Conservation (phyloP, 1,140 invertebrate species). For the Carposina sasakii region DNA sequence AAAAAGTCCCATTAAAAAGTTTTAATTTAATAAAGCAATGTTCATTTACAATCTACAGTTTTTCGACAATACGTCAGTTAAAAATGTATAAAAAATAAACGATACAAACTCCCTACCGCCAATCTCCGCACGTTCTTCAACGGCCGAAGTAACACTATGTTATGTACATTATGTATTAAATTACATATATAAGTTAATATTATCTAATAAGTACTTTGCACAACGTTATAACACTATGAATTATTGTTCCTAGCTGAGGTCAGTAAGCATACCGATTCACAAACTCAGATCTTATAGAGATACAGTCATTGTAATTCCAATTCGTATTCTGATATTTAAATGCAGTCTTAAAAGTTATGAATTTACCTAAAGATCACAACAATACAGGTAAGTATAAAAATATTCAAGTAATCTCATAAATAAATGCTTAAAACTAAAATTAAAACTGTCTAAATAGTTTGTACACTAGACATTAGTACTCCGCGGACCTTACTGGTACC, state of each 20-base stretch:
- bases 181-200: slow-evolving; percentile 70
- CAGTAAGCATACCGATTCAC: slow-evolving; percentile 14
- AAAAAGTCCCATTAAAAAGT: too few relatives aligned
- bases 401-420: slow-evolving; percentile 70
- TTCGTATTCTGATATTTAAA: slow-evolving; percentile 49
- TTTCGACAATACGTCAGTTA: slow-evolving; percentile 60
- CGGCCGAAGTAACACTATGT: slow-evolving; percentile 43
- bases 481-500: slow-evolving; percentile 46
- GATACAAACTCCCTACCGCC: too few relatives aligned
- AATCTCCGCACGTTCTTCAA: slow-evolving; percentile 14
- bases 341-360: slow-evolving; percentile 61
- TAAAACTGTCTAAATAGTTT: slow-evolving; percentile 64
- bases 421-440: slow-evolving; percentile 58
- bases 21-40: too few relatives aligned
- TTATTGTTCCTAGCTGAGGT: slow-evolving; percentile 54
- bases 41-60: slow-evolving; percentile 43
- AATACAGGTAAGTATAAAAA: slow-evolving; percentile 48
- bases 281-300: neutral
- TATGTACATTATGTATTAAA: slow-evolving; percentile 62
- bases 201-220: slow-evolving; percentile 72
- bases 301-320: slow-evolving; percentile 17
- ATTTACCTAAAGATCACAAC: slow-evolving; percentile 57
- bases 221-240: slow-evolving; percentile 57
- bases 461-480: slow-evolving; percentile 62
- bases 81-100: slow-evolving; percentile 58